Evolutionary conservation across 2,113 vertebrate species (phyloP).

Genomic region (Alaudala cheleensis): DNA sequence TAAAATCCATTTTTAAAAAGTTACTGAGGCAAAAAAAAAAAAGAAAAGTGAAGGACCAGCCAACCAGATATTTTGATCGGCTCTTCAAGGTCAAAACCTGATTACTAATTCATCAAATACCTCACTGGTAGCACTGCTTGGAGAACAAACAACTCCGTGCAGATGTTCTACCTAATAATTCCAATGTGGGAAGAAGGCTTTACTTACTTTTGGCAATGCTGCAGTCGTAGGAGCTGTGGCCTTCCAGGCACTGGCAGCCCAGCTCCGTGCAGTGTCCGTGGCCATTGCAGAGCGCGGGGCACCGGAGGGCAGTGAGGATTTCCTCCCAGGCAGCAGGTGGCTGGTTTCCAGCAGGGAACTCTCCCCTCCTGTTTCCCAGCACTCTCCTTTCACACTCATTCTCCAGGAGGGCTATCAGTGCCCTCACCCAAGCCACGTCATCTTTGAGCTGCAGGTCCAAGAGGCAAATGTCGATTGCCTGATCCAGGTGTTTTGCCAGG

Average conservation of each 20-base stretch:
- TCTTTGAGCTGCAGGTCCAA: constrained; percentile 83
- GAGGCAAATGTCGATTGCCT: constrained; percentile 79
- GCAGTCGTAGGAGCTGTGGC: constrained; percentile 78
- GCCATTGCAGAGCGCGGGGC: constrained; percentile 77
- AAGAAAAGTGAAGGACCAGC: constrained; percentile 52
- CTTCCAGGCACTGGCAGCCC: constrained; percentile 76
- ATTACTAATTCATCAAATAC: constrained; percentile 77
- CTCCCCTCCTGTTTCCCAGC: constrained; percentile 64
- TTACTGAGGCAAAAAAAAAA: constrained; percentile 46
- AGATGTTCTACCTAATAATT: constrained; percentile 63
- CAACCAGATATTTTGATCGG: constrained; percentile 69
- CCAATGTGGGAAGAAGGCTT: constrained; percentile 36
- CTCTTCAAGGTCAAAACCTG: constrained; percentile 71
- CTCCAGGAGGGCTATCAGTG: constrained; percentile 77
- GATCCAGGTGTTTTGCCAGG: constrained; percentile 76
- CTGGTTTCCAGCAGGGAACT: background rate
- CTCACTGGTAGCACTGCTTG: constrained; percentile 54
- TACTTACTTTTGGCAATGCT: constrained; percentile 74
- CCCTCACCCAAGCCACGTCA: constrained; percentile 75
- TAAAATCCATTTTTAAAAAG: constrained; percentile 75
- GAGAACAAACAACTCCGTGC: constrained; percentile 65
- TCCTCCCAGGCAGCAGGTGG: background rate
- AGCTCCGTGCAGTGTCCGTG: constrained; percentile 74
- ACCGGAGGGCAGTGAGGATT: constrained; percentile 70
- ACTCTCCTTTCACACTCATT: constrained; percentile 82